A percentile compares a stretch with the other conserved stretches of the same genome.
These are phyloP conservation scores for Passerina amoena DNA, from an alignment of 2,113 vertebrate genomes.

Conservation along the genomic window DNA sequence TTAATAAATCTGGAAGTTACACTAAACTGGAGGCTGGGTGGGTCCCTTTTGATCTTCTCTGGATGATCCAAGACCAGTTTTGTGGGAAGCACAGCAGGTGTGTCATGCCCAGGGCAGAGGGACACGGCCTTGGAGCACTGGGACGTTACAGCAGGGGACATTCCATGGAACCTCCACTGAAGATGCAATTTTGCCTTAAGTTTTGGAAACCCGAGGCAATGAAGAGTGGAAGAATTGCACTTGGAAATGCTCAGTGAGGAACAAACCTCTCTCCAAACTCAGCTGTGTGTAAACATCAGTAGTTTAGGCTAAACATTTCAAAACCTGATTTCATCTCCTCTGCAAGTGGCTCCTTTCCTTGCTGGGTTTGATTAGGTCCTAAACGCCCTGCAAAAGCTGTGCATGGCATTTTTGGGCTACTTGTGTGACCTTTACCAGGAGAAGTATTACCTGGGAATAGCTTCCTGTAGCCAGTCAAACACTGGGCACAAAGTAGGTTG, in stretches of 20 bases:
- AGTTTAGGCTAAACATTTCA: background rate
- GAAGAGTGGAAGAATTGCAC: background rate
- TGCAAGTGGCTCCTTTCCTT: background rate
- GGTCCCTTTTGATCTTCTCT: background rate
- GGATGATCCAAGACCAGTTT: background rate
- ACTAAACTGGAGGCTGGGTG: background rate
- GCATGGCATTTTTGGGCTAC: background rate
- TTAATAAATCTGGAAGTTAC: background rate
- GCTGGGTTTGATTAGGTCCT: background rate
- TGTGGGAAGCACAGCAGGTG: rapidly evolving
- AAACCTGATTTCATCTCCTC: background rate
- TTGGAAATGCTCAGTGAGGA: background rate
- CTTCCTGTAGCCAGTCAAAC: background rate
- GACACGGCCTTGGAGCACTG: rapidly evolving
- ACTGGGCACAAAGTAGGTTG: background rate
- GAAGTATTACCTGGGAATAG: background rate
- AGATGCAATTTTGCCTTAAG: background rate
- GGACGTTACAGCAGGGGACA: background rate
- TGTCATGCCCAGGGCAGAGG: background rate
- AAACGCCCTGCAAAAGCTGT: background rate
- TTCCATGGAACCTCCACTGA: background rate
- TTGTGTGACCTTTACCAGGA: background rate
- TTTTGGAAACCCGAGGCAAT: background rate
- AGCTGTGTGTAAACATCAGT: background rate
- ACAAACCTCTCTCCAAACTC: background rate